Evolutionary conservation across 2,113 vertebrate species (phyloP).

Genomic region (Maccullochella peelii): DNA sequence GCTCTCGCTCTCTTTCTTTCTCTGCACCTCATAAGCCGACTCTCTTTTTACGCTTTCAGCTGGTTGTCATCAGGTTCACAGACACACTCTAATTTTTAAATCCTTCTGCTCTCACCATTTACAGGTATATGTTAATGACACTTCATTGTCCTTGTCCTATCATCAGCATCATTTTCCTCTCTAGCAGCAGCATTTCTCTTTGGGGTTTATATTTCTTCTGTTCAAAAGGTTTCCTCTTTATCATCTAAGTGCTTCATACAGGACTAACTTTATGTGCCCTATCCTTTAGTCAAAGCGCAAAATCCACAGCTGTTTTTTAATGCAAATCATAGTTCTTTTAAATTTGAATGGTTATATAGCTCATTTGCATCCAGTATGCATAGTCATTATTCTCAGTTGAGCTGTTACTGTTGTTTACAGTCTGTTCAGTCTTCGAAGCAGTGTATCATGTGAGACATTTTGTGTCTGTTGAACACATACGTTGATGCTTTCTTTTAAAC

Average conservation of each 20-base stretch:
- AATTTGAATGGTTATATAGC: neutral
- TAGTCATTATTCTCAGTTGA: neutral
- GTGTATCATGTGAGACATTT: neutral
- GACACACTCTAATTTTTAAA: slow-evolving; percentile 8
- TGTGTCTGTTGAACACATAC: neutral
- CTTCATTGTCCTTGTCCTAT: neutral
- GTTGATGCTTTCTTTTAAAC: neutral
- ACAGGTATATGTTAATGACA: neutral
- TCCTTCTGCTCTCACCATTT: neutral
- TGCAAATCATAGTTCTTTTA: neutral
- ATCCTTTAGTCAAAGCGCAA: neutral
- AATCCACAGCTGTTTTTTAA: neutral
- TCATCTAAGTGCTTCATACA: neutral
- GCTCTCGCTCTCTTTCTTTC: slow-evolving; percentile 13
- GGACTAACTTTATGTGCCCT: neutral
- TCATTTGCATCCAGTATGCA: neutral
- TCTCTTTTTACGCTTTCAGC: slow-evolving; percentile 40
- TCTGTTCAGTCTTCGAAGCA: neutral
- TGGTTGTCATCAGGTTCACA: slow-evolving; percentile 59
- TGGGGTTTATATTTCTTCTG: neutral
- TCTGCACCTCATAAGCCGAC: neutral
- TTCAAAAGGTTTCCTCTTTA: neutral
- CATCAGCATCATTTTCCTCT: neutral
- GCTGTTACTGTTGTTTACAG: slow-evolving; percentile 1
- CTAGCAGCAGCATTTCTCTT: neutral